Percentiles rank a stretch among this genome's conserved stretches.
Conservation (phyloP, 2,888 invertebrate genomes). For the Colostygia pectinataria region DNA sequence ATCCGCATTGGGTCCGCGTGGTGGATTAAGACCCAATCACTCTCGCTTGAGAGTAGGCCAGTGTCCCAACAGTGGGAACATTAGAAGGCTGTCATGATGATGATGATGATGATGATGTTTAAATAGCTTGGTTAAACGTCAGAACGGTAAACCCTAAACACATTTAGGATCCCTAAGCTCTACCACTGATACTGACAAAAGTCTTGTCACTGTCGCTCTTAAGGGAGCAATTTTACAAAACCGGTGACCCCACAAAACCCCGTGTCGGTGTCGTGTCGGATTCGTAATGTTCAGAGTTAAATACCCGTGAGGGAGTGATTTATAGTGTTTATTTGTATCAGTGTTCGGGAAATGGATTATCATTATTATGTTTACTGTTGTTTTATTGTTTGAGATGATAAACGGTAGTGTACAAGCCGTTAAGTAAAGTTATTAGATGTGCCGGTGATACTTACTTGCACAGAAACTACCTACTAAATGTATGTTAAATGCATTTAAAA, state of each 20-base stretch:
- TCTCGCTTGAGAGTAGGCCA: no score
- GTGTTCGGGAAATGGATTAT: conserved; percentile 15
- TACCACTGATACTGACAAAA: no score
- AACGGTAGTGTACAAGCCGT: conserved; percentile 5
- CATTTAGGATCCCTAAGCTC: neutral
- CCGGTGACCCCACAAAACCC: no score
- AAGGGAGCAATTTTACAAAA: no score
- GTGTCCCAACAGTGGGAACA: no score
- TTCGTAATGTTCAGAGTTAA: neutral
- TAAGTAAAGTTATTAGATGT: conserved; percentile 7
- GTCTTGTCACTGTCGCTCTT: no score
- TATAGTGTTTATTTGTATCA: conserved; percentile 24
- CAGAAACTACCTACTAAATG: no score
- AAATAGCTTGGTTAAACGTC: neutral
- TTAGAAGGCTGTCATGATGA: no score
- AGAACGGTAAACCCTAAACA: neutral
- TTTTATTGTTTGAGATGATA: conserved; percentile 17
- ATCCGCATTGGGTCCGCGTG: no score
- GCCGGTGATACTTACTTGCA: no score
- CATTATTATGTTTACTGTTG: conserved; percentile 10
- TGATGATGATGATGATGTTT: neutral
- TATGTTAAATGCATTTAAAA: no score
- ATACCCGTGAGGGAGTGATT: conserved; percentile 6
- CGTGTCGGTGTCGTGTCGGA: neutral
- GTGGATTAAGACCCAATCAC: no score